Evolutionary conservation across 1,140 invertebrate species (phyloP), one percentile per base, ranked within the genome.

Genomic region (Tetramorium simillimum): DNA sequence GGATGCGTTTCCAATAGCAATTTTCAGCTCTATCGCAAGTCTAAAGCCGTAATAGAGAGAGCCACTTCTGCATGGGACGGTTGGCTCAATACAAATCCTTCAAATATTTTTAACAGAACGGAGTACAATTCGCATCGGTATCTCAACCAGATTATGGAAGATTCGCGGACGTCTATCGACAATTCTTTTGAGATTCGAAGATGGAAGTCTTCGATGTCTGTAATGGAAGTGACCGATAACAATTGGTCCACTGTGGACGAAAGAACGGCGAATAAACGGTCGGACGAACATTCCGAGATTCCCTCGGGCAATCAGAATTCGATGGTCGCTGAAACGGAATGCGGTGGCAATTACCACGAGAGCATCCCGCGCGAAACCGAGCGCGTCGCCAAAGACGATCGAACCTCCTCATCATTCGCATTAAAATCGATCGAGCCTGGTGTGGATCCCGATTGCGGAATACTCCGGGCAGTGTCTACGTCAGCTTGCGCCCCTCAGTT

Each of bases 111-210:
- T 46, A 33, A 18, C 18, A n/a, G n/a, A 43, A 69, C 28, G 5
- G 63, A 81, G 3, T 69, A 81, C 21, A 40, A 70, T 12, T 81
- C 77, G 21, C 63, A 81, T 53, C 63, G n/a, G 53, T 70, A 70
- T 69, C 33, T 69, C n/a, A 51, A 69, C 9, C 33, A 3, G 14
- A 40, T 24, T 24, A 5, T 46, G 7, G 21, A 16, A 40, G 9
- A 82, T n/a, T 58, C 40, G 37, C 67, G 40, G 6, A 16, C 21
- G 4, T 60, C 80, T 18, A 10, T 1, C 24, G 21, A 43, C 28
- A 60, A 82, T 46, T 56, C 46, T 49, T 24, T 58, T 12, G 10
- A 58, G 12, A 24, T 73, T 0, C 67, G 12, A 58, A 33, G 40
- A 60, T 51, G n/a, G 1, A 28, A 53, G 4, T 58, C 69, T 21